Evolutionary conservation across 2,797 vertebrate genomes (phyloP).

Genomic region (Apogon hyalosoma): DNA sequence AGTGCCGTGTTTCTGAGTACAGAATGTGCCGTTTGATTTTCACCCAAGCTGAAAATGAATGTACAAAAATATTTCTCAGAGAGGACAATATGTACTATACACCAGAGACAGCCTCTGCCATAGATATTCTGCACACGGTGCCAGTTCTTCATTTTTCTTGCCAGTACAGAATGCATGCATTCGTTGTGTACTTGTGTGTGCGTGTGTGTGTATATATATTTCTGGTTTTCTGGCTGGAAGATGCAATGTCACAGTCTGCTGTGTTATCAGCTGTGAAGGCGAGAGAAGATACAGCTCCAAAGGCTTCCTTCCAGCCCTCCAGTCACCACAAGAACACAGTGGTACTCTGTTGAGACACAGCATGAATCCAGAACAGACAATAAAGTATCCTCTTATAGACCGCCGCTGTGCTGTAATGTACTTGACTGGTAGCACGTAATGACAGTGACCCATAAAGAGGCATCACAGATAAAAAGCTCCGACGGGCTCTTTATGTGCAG

Average conservation of each 20-base stretch:
- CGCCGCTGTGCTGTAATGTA: constrained; percentile 8
- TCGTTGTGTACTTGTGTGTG: neutral
- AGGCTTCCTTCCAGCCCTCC: constrained; percentile 22
- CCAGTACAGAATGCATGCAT: neutral
- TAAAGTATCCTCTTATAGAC: constrained; percentile 4
- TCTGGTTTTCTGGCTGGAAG: constrained; percentile 10
- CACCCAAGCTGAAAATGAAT: neutral
- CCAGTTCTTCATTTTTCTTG: constrained; percentile 1
- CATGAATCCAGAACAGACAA: constrained; percentile 9
- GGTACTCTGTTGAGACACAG: neutral
- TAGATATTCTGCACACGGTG: neutral
- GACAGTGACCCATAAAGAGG: constrained; percentile 9
- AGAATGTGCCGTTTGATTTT: neutral
- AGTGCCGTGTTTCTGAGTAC: neutral
- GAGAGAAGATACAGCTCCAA: constrained; percentile 24
- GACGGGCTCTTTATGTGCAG: neutral
- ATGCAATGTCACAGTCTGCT: constrained; percentile 9
- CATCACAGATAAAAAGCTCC: neutral
- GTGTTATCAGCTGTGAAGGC: constrained; percentile 16
- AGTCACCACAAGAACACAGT: constrained; percentile 2
- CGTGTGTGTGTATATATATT: neutral
- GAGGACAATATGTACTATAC: constrained; percentile 2
- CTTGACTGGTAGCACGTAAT: constrained; percentile 6
- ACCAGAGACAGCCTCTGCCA: constrained; percentile 1
- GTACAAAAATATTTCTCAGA: neutral